Conservation (phyloP, 2,888 invertebrate genomes). For the Notodonta dromedarius region DNA sequence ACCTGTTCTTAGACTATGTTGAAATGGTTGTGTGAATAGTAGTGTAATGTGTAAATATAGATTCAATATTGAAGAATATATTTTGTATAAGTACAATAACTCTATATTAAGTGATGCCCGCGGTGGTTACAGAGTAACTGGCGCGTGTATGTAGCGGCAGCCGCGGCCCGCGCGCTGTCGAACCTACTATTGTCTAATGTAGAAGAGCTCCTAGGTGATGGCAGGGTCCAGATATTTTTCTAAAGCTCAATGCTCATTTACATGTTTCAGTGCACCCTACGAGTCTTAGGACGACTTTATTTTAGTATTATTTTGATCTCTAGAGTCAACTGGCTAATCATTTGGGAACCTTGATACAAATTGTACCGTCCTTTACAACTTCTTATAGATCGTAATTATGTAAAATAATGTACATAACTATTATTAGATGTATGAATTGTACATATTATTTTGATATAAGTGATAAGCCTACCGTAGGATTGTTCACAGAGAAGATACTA, state of each 20-base stretch:
- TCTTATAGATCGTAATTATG: not conserved
- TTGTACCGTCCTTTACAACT: conserved; percentile 4
- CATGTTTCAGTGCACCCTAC: not conserved
- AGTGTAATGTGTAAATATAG: conserved; percentile 23
- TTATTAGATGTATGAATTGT: not conserved
- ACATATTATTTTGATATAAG: conserved; percentile 1
- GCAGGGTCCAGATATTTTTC: conserved; percentile 1
- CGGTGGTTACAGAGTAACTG: not conserved
- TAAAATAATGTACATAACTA: not conserved
- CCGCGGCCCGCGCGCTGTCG: not conserved
- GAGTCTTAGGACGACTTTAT: not conserved
- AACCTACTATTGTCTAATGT: not conserved
- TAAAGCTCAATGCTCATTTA: not conserved
- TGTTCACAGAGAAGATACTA: not conserved
- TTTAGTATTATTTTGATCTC: conserved; percentile 5
- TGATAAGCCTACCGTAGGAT: not conserved
- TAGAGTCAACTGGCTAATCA: not conserved
- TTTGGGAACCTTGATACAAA: conserved; percentile 1
- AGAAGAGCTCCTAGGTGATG: too few relatives aligned
- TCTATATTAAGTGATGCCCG: not conserved
- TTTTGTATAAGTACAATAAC: conserved; percentile 11
- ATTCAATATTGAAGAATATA: conserved; percentile 11
- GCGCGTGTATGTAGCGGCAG: not conserved
- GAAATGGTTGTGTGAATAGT: not conserved
- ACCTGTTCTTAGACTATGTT: not conserved